Evolutionary conservation across 2,113 vertebrate genomes (phyloP).

Genomic region (Gadus macrocephalus): DNA sequence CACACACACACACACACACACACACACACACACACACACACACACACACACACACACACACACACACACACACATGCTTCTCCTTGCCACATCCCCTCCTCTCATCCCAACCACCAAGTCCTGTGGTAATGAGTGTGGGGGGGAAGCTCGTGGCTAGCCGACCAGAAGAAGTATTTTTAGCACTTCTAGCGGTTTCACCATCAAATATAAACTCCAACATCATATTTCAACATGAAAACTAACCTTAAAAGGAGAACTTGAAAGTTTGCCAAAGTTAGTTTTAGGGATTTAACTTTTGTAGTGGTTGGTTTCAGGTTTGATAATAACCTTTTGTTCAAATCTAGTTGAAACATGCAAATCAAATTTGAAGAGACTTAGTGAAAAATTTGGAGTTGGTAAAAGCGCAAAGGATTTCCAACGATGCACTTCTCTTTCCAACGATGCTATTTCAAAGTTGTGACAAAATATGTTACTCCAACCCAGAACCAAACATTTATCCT

Average conservation of each 20-base stretch:
- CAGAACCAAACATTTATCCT: too few species aligned
- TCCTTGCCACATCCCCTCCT: conserved; percentile 70
- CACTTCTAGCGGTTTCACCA: conserved; percentile 71
- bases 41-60: conserved; percentile 9
- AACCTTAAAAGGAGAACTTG: conserved; percentile 61
- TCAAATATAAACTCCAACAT: conserved; percentile 60
- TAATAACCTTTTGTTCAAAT: conserved; percentile 25
- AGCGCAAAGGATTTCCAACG: too few species aligned
- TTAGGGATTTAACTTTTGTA: conserved; percentile 53
- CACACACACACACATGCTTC: conserved; percentile 28
- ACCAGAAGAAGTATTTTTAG: conserved; percentile 73
- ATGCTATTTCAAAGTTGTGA: too few species aligned
- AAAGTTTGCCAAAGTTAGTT: conserved; percentile 56
- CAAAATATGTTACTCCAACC: too few species aligned
- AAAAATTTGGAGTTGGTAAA: too few species aligned
- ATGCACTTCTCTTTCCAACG: too few species aligned
- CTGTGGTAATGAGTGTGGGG: conserved; percentile 72
- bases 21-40: conserved; percentile 11
- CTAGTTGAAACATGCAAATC: too few species aligned
- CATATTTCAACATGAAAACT: conserved; percentile 63
- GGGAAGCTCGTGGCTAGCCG: conserved; percentile 68
- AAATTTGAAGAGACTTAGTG: too few species aligned
- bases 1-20: conserved; percentile 14
- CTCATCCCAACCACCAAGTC: conserved; percentile 63
- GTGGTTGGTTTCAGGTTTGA: conserved; percentile 39